phyloP scores from a whole-genome alignment of 2,797 vertebrate species.

The Aselliscus stoliczkanus region DNA sequence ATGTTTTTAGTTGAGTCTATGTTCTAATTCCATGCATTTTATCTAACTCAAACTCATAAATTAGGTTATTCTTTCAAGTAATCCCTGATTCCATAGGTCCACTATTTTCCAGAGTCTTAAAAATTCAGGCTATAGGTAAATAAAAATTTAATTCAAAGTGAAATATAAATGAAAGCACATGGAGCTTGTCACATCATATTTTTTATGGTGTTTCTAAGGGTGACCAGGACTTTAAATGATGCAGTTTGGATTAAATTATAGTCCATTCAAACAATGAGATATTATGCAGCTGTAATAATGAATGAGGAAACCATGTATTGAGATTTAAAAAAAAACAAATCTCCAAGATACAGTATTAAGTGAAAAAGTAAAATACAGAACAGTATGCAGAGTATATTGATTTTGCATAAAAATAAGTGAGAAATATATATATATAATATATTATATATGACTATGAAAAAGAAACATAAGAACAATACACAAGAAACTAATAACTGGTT shows the following conservation, averaged over 20 bases:
- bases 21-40: slow-evolving; percentile 12
- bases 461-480: neutral
- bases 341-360: neutral
- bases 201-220: slow-evolving; percentile 16
- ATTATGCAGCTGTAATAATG: neutral
- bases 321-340: slow-evolving; percentile 5
- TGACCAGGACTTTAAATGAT: neutral
- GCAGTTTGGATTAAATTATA: neutral
- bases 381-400: neutral
- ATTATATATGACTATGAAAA: slow-evolving; percentile 4
- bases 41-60: slow-evolving; percentile 9
- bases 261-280: slow-evolving; percentile 7
- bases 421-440: neutral
- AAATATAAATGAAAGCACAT: neutral
- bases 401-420: neutral
- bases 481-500: neutral
- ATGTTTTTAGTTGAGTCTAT: neutral
- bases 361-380: neutral
- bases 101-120: slow-evolving; percentile 22
- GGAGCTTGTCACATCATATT: neutral
- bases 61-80: neutral
- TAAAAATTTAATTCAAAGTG: slow-evolving; percentile 11
- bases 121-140: neutral
- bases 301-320: neutral
- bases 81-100: neutral